Conservation (phyloP, 1,140 invertebrate species). For the Heterodera schachtii region DNA sequence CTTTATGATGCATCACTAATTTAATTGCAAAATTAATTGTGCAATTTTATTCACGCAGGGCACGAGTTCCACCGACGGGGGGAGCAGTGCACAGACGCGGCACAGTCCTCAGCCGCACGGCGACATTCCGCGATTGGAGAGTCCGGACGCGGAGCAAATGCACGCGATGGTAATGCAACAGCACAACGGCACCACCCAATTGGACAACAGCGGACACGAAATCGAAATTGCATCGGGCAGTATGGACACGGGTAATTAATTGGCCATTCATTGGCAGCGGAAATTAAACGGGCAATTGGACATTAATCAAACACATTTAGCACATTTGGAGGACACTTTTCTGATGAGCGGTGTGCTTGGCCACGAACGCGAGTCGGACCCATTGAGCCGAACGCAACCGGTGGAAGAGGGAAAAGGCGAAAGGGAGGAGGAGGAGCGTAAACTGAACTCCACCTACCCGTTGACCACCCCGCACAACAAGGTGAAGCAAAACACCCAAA, state of each 20-base stretch:
- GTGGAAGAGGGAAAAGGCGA: not conserved
- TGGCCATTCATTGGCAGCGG: not conserved
- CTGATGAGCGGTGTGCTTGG: not conserved
- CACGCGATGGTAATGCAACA: constrained; percentile 1
- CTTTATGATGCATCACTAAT: too few relatives aligned
- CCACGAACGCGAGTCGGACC: not conserved
- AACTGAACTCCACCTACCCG: not conserved
- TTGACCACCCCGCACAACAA: too few relatives aligned
- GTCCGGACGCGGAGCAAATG: not conserved
- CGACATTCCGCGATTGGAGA: not conserved
- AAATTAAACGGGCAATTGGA: not conserved
- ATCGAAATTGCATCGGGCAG: not conserved
- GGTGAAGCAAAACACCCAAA: too few relatives aligned
- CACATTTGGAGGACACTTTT: constrained; percentile 9
- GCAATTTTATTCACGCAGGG: not conserved
- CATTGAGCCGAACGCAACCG: not conserved
- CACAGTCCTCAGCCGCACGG: constrained; percentile 5
- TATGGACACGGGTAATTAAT: not conserved
- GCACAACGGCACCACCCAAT: not conserved
- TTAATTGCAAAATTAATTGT: not conserved
- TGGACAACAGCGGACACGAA: not conserved
- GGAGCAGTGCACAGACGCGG: constrained; percentile 5
- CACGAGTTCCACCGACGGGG: not conserved
- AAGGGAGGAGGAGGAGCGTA: not conserved
- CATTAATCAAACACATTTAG: not conserved